phyloP scores from a whole-genome alignment of 2,888 invertebrate species.

The Taenaris catops region DNA sequence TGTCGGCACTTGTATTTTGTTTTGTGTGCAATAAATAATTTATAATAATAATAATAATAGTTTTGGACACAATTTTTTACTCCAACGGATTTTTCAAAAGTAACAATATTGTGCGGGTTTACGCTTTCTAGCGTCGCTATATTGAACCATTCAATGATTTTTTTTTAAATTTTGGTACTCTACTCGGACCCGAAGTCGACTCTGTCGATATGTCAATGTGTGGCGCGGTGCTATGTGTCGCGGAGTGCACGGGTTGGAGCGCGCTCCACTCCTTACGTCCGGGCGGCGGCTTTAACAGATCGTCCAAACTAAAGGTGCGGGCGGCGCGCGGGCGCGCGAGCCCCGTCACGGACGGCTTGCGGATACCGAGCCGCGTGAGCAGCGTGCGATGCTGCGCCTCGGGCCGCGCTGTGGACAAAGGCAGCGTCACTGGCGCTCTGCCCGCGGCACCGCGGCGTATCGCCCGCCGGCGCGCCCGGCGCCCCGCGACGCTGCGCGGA shows the following conservation, averaged over 20 bases:
- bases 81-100: no score
- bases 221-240: constrained; percentile 24
- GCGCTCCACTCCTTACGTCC: constrained; percentile 85
- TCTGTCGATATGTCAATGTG: no score
- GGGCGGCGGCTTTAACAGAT: constrained; percentile 91
- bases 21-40: no score
- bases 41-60: no score
- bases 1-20: no score
- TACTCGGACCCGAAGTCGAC: no score
- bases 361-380: constrained; percentile 91
- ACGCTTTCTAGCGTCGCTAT: no score
- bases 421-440: constrained; percentile 28
- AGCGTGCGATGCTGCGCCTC: constrained; percentile 81
- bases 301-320: constrained; percentile 93
- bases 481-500: constrained; percentile 21
- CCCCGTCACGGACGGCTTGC: constrained; percentile 92
- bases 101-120: no score
- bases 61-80: no score
- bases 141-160: no score
- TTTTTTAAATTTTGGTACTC: no score
- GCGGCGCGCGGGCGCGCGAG: constrained; percentile 86
- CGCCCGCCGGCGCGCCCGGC: constrained; percentile 38
- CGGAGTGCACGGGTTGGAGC: constrained; percentile 50
- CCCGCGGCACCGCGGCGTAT: constrained; percentile 49
- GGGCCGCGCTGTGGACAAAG: constrained; percentile 30